Evolutionary conservation across 1,140 invertebrate genomes (phyloP), one percentile per base, ranked within the genome.

Genomic region (Dendroctonus valens): DNA sequence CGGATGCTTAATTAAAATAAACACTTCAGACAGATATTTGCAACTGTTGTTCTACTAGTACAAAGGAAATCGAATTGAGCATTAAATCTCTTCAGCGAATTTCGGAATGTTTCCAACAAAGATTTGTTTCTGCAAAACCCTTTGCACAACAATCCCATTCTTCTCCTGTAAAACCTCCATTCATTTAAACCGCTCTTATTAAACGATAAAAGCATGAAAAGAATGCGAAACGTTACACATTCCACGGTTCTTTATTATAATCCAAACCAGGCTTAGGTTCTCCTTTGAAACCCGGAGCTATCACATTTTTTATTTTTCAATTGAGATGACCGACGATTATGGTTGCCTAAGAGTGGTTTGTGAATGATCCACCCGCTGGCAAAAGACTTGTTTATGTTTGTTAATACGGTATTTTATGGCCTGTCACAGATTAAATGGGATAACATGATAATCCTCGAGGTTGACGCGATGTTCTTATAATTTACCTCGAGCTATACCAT

Each of bases 361-460:
- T 53, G 55, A 60, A 66, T 66, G 55, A 66, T 66, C 64, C 64
- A 59, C 64, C 64, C 64, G 64, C 64, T 66, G 64, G 57, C 49
- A 57, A 59, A 66, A 59, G 64, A 66, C 68, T 69, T 69, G 68
- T 69, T 69, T 69, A 69, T 69, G 68, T 59, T 69, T 46, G 63
- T 62, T 69, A 69, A 69, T 66, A 62, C 68, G 52, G 46, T 69
- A 69, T 41, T 69, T 69, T 69, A 69, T 69, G 59, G 49, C 64
- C 68, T 69, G 68, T 69, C 68, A 50, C 39, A 51, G 68, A 69
- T 66, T 69, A 69, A 69, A 66, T 65, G 63, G 64, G 26, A 62
- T 69, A 69, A 69, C 68, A 69, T 63, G 68, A 69, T 69, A 69
- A 69, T 69, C 68, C 68, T 58, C 46, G 39, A 63, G 49, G 46